Base-by-base conservation (phyloP, 2,797 vertebrate species). In the Selene dorsalis region DNA sequence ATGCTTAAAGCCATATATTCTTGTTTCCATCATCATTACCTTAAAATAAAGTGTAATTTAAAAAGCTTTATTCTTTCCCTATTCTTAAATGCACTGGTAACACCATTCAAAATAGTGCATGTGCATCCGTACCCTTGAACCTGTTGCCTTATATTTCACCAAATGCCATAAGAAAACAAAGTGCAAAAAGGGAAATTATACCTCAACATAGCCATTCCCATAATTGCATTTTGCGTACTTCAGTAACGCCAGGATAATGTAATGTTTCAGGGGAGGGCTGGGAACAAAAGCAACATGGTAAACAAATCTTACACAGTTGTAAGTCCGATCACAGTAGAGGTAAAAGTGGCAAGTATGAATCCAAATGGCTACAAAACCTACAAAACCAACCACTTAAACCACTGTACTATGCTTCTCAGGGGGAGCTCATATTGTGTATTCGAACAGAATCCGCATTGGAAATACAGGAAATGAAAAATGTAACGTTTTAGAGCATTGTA, bases 1-100 rank as follows among this genome's bases (percentile, higher is more conserved):
- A n/a, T 77, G 72, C 38, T 88, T 75, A 82, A 78, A 84, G 61
- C 41, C 62, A 78, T 85, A 75, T 75, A 85, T 75, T 69, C 61
- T 77, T 70, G 52, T 78, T 80, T 80, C 69, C 38, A 67, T 84
- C 52, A 82, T 76, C 60, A 75, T 89, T 82, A 83, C 75, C 64
- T 41, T 55, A 32, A 85, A 85, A 83, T 82, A 30, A 75, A 77
- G 57, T 35, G 30, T 73, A 3, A 82, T 80, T 57, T 62, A 62
- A 77, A n/a, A 82, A 80, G 72, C 59, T 70, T 66, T 70, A 55
- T 78, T 69, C 60, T 57, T 24, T 24, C 22, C 53, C 61, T 20
- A 60, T 73, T 80, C 12, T 67, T 57, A 73, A 79, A 84, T 77
- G 24, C 55, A 59, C 48, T 56, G 28, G 30, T 52, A 35, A 53